Evolutionary conservation across 1,140 invertebrate species (phyloP), one percentile per base, ranked within the genome.

Genomic region (Meloidogyne hapla): DNA sequence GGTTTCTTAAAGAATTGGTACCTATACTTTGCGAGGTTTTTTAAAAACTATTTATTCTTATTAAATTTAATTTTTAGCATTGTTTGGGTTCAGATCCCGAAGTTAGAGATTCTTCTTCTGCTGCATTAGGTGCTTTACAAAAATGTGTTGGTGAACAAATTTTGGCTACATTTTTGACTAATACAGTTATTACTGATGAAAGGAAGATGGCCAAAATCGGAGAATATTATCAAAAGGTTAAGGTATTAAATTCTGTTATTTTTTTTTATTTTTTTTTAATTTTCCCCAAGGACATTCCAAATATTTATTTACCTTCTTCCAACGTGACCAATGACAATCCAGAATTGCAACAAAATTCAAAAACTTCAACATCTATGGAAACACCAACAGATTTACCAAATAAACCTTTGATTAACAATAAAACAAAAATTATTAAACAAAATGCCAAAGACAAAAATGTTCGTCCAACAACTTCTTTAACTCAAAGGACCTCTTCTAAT

Each of bases 111-210:
- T 87, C 87, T 1, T 85, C 88, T 1, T 89, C 86, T 4, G 93
- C 95, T 87, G 94, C 95, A 1, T 87, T 98, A 10, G 96, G 95
- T 21, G 95, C 94, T 0, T 91, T 94, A 2, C 92, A 94, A 89
- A 98, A 96, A 88, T 90, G 96, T 8, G 92, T 96, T 15, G 93
- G 94, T n/a, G 95, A 98, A 42, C 96, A 95, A 88, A 90, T 91
- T 18, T 92, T 98, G 66, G 90, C 90, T 61, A 92, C 94, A 0
- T 72, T 72, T 18, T 93, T 96, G 83, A 89, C 98, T 21, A 90
- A 91, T n/a, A 6, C 95, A 97, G 88, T 98, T 3, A 95, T 87
- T 64, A 76, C 94, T 86, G 91, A 92, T 61, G 84, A 87, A 64
- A 88, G 96, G 5, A 99, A 98, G 89, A 92, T 96, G 91, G 90